Evolutionary conservation across 2,797 vertebrate genomes (phyloP).

Genomic region (Thaleichthys pacificus): DNA sequence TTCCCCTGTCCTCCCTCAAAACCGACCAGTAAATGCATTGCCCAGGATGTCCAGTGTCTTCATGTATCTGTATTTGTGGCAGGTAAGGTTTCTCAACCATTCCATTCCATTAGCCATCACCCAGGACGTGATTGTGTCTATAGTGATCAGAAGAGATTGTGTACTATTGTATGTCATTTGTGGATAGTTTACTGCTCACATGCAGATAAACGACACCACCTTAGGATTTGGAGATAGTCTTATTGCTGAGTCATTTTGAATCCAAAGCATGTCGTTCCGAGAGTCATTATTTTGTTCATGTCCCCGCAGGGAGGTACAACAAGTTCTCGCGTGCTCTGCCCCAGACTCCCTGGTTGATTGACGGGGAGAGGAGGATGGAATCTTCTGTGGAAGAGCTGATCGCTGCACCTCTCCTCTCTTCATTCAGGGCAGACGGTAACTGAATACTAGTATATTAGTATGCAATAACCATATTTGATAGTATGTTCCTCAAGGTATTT

Average conservation of each 20-base stretch:
- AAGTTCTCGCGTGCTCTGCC: slow-evolving; percentile 94
- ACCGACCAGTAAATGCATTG: slow-evolving; percentile 72
- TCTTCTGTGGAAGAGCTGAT: slow-evolving; percentile 98
- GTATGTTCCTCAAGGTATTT: background rate
- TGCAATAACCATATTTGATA: too few relatives aligned
- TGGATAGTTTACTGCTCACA: too few relatives aligned
- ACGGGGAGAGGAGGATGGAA: slow-evolving; percentile 95
- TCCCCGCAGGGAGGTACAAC: slow-evolving; percentile 88
- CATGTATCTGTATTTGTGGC: slow-evolving; percentile 89
- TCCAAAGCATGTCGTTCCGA: too few relatives aligned
- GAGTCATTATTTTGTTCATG: too few relatives aligned
- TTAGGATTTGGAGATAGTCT: too few relatives aligned
- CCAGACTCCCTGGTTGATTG: slow-evolving; percentile 98
- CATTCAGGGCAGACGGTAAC: slow-evolving; percentile 88
- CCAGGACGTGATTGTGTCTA: background rate
- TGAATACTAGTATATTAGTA: slow-evolving; percentile 1
- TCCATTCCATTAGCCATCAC: background rate
- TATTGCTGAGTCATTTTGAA: too few relatives aligned
- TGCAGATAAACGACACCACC: too few relatives aligned
- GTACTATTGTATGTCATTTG: too few relatives aligned
- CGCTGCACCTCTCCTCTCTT: slow-evolving; percentile 79
- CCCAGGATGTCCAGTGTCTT: slow-evolving; percentile 85
- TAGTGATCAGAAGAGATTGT: background rate
- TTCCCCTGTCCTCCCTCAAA: slow-evolving; percentile 81
- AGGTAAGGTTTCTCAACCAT: slow-evolving; percentile 70